phyloP scores from a whole-genome alignment of 2,113 vertebrate genomes.

The Lates calcarifer region DNA sequence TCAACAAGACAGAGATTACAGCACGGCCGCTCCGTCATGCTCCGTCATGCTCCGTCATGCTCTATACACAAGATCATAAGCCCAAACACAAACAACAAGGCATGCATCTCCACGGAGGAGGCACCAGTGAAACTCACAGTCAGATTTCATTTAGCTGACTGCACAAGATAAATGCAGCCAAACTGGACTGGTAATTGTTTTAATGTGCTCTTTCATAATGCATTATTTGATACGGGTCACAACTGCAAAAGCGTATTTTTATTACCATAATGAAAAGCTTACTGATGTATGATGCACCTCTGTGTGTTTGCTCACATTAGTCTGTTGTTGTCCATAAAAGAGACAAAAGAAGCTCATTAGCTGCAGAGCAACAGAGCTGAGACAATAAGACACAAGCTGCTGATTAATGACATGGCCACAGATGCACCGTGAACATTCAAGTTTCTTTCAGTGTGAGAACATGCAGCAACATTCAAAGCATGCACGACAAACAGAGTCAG shows the following conservation, averaged over 20 bases:
- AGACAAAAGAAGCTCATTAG: not conserved
- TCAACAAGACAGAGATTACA: not conserved
- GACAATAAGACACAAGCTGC: not conserved
- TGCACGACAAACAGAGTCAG: slow-evolving; percentile 18
- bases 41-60: slow-evolving; percentile 28
- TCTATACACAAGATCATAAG: not conserved
- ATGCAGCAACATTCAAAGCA: slow-evolving; percentile 13
- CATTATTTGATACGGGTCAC: not conserved
- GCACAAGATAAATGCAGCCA: not conserved
- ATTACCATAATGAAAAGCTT: not conserved
- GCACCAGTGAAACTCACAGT: not conserved
- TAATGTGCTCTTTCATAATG: not conserved
- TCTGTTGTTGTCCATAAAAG: not conserved
- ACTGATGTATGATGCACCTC: not conserved
- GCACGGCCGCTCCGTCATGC: not conserved
- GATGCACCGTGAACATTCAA: not conserved
- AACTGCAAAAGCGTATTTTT: not conserved
- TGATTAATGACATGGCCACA: slow-evolving; percentile 5
- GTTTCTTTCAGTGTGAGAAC: not conserved
- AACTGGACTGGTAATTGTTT: not conserved
- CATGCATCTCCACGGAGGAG: slow-evolving; percentile 8
- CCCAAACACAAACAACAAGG: not conserved
- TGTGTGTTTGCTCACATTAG: not conserved
- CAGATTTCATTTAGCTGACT: not conserved
- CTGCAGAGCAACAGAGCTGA: not conserved